phyloP scores from a whole-genome alignment of 2,888 invertebrate genomes.

The Drosophila gaucha region DNA sequence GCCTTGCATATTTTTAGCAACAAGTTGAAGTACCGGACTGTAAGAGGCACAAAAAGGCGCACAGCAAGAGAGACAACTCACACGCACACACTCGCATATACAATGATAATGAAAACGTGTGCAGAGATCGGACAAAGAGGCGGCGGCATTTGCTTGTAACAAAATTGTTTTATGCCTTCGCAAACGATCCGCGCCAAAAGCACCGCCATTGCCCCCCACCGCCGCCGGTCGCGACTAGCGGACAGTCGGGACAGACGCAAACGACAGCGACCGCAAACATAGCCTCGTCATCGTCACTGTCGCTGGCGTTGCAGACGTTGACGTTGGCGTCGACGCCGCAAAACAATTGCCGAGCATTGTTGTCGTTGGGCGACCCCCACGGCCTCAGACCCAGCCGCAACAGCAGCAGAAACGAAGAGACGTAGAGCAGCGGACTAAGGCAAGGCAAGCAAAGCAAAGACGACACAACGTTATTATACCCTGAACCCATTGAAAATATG shows the following conservation, averaged over 20 bases:
- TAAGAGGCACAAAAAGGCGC: conserved; percentile 26
- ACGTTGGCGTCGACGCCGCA: conserved; percentile 48
- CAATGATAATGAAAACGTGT: conserved; percentile 65
- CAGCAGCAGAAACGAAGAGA: neutral
- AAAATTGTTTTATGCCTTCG: conserved; percentile 63
- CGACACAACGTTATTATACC: conserved; percentile 14
- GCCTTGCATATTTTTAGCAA: conserved; percentile 78
- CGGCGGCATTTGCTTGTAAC: conserved; percentile 69
- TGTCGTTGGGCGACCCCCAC: conserved; percentile 60
- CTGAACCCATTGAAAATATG: too few species aligned
- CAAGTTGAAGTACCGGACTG: conserved; percentile 62
- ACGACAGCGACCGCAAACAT: conserved; percentile 59
- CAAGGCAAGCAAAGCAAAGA: conserved; percentile 12
- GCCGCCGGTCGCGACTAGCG: conserved; percentile 7
- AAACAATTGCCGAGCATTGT: conserved; percentile 75
- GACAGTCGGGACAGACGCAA: conserved; percentile 26
- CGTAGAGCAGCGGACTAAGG: too few species aligned
- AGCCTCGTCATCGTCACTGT: conserved; percentile 52
- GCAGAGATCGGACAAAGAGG: conserved; percentile 53
- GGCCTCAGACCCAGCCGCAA: conserved; percentile 22
- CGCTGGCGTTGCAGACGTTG: conserved; percentile 29
- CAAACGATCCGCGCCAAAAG: conserved; percentile 61
- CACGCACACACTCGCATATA: conserved; percentile 12
- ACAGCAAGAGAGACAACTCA: conserved; percentile 3
- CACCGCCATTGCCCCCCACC: conserved; percentile 23